Evolutionary conservation across 2,113 vertebrate genomes (phyloP).

Genomic region (Pedionomus torquatus): DNA sequence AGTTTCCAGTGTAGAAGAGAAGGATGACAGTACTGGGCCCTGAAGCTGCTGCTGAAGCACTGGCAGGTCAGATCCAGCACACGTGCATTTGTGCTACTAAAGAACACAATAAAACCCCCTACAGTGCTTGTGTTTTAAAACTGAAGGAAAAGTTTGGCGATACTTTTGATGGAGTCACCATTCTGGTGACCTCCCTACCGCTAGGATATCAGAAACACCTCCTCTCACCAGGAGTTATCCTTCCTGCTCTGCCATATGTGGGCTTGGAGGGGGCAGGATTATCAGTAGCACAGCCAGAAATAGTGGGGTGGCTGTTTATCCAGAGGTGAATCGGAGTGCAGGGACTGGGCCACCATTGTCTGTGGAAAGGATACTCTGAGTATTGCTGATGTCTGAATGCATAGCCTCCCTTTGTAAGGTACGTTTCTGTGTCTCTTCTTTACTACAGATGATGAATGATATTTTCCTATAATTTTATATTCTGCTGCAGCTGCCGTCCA

Average conservation of each 20-base stretch:
- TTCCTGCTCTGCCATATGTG: neutral
- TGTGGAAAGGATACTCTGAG: neutral
- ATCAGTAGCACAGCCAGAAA: neutral
- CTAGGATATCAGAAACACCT: constrained; percentile 5
- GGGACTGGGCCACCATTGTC: neutral
- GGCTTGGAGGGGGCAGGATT: neutral
- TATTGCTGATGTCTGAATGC: neutral
- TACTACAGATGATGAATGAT: neutral
- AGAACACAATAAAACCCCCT: neutral
- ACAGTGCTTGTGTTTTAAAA: neutral
- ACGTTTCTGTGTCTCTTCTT: neutral
- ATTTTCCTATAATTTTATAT: neutral
- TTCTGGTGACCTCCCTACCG: neutral
- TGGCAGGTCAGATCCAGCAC: neutral
- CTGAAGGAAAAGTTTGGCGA: neutral
- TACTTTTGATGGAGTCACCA: neutral
- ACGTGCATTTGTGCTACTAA: neutral
- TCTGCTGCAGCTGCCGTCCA: neutral
- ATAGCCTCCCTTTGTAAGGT: neutral
- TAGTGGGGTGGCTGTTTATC: neutral
- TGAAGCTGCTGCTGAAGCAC: neutral
- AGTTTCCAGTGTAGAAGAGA: neutral
- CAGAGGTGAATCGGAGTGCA: neutral
- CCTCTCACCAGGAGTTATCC: neutral
- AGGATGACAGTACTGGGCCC: neutral